Percentiles rank a stretch among this genome's conserved stretches.
Evolutionary conservation across 2,888 invertebrate genomes (phyloP).

Genomic region (Limnephilus rhombicus): DNA sequence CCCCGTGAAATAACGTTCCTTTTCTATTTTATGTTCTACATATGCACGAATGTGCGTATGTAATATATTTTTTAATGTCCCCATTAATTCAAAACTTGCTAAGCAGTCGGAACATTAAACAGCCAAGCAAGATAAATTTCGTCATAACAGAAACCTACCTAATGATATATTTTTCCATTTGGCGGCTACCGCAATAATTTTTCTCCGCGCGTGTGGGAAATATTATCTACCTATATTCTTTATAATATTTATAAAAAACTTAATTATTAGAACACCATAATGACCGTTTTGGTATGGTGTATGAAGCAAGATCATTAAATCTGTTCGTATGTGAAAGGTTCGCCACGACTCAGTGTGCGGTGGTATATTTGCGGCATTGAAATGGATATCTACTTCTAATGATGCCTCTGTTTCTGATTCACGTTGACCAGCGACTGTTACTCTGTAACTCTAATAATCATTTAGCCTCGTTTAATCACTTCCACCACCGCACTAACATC

Average conservation of each 20-base stretch:
- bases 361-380: conserved; percentile 23
- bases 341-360: not conserved
- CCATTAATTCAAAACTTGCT: conserved; percentile 1
- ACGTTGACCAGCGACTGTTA: not conserved
- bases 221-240: not conserved
- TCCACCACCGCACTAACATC: not conserved
- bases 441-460: not conserved
- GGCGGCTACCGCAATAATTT: not conserved
- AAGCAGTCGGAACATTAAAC: not conserved
- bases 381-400: conserved; percentile 12
- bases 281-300: not conserved
- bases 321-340: not conserved
- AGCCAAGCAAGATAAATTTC: not conserved
- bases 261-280: not conserved
- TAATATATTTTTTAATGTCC: not conserved
- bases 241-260: not conserved
- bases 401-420: conserved; percentile 16
- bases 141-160: not conserved
- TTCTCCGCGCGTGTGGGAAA: not conserved
- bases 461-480: conserved; percentile 7
- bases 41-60: not conserved
- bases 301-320: not conserved
- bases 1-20: not conserved
- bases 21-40: not conserved
- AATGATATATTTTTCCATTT: not conserved